These are phyloP conservation scores for Zosterops borbonicus DNA, from an alignment of 2,113 vertebrate species.

Conservation along the genomic window DNA sequence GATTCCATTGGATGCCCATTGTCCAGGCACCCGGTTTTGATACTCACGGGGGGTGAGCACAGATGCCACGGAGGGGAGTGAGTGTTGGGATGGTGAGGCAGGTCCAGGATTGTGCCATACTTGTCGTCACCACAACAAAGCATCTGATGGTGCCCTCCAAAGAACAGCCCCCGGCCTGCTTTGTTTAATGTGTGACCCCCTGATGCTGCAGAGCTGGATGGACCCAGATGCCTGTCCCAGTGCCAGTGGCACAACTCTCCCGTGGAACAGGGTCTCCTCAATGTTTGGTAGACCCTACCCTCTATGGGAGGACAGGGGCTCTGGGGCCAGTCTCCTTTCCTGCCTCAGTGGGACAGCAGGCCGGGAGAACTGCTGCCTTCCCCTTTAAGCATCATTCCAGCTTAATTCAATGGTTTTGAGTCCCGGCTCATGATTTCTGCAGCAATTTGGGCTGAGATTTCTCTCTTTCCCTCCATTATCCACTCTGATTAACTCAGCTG, in stretches of 20 bases:
- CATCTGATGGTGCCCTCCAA: rapidly evolving
- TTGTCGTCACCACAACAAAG: rapidly evolving
- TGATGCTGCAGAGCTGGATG: rapidly evolving
- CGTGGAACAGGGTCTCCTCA: rapidly evolving
- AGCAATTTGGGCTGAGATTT: constrained; percentile 73
- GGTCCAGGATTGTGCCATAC: background rate
- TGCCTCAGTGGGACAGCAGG: rapidly evolving
- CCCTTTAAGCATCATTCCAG: constrained; percentile 46
- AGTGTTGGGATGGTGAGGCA: rapidly evolving
- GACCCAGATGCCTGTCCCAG: rapidly evolving
- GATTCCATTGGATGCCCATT: background rate
- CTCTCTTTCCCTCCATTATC: constrained; percentile 78
- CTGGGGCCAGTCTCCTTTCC: background rate
- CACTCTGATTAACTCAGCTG: constrained; percentile 78
- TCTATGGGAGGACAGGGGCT: background rate
- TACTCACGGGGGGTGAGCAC: background rate
- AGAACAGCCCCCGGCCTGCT: background rate
- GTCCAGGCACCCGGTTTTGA: rapidly evolving
- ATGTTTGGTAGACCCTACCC: rapidly evolving
- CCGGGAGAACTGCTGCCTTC: background rate
- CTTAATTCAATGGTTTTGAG: constrained; percentile 66
- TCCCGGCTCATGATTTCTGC: constrained; percentile 64
- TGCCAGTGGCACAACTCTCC: background rate
- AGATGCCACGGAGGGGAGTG: rapidly evolving
- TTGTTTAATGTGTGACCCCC: background rate